These are phyloP conservation scores for Liodrosophila aerea DNA, from an alignment of 2,888 invertebrate genomes.

Conservation along the genomic window DNA sequence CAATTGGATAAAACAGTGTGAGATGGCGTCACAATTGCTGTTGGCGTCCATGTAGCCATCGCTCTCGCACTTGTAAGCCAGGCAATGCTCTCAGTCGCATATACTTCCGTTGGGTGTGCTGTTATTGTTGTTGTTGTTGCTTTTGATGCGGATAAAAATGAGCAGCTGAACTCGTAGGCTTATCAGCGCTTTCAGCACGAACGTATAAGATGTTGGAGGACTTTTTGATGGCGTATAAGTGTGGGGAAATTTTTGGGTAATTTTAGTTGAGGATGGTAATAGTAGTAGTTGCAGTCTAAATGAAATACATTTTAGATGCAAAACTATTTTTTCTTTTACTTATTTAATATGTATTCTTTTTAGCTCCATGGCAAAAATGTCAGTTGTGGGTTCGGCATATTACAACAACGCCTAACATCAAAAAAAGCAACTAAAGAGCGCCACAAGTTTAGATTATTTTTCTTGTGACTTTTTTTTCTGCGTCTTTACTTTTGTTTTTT, in stretches of 20 bases:
- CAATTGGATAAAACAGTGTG: constrained; percentile 58
- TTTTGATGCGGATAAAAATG: constrained; percentile 65
- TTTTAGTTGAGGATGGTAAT: no score
- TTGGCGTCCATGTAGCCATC: constrained; percentile 35
- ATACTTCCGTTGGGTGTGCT: constrained; percentile 59
- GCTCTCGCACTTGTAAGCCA: constrained; percentile 33
- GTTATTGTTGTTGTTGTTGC: constrained; percentile 45
- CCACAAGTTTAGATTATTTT: constrained; percentile 16
- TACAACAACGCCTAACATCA: constrained; percentile 42
- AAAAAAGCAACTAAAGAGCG: constrained; percentile 22
- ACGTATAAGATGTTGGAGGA: constrained; percentile 46
- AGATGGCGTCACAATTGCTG: constrained; percentile 41
- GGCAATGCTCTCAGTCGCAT: constrained; percentile 14
- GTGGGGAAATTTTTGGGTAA: constrained; percentile 10
- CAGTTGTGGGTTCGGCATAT: constrained; percentile 9
- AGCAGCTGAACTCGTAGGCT: constrained; percentile 33
- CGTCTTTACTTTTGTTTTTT: constrained; percentile 1
- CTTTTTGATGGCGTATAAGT: constrained; percentile 34
- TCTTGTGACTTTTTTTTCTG: constrained; percentile 6
- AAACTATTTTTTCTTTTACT: no score
- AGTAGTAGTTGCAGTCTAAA: no score
- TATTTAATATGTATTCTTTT: neutral
- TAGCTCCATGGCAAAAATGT: constrained; percentile 3
- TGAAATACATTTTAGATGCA: neutral
- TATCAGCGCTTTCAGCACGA: constrained; percentile 17